Evolutionary conservation across 2,113 vertebrate species (phyloP).

Genomic region (cat (Felis catus)): F.catus_Fca126_mat1.0 CM031414.1:55287501-55288000

Average conservation of each 20-base stretch:
- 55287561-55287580: slow-evolving; percentile 68
- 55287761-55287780: neutral
- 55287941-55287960: neutral
- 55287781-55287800: neutral
- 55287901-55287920: fast-evolving
- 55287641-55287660: slow-evolving; percentile 61
- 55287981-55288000: too few relatives aligned
- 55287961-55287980: neutral
- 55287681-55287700: slow-evolving; percentile 50
- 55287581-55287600: slow-evolving; percentile 67
- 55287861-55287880: neutral
- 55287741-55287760: neutral
- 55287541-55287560: slow-evolving; percentile 58
- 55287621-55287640: slow-evolving; percentile 62
- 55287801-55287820: neutral
- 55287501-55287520: slow-evolving; percentile 56
- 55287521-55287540: slow-evolving; percentile 70
- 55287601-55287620: slow-evolving; percentile 67
- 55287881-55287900: neutral
- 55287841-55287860: neutral
- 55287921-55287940: neutral
- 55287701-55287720: neutral
- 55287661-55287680: slow-evolving; percentile 62
- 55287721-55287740: neutral
- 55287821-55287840: neutral